These are phyloP conservation scores for Passerina amoena DNA, from an alignment of 2,113 vertebrate species.

Conservation along the genomic window DNA sequence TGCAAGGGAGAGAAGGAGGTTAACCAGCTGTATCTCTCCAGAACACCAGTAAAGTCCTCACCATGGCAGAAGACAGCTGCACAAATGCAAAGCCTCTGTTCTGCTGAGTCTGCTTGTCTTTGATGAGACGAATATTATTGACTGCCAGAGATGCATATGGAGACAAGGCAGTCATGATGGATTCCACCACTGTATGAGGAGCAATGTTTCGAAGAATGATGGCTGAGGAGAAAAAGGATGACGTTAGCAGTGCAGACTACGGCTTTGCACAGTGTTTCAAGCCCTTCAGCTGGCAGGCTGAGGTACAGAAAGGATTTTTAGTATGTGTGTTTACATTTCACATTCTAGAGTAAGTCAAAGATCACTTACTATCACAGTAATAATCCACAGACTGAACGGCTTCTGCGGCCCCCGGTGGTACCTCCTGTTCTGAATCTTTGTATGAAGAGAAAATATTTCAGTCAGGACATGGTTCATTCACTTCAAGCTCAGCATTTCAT, in stretches of 20 bases:
- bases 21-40: not conserved
- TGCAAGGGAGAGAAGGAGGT: not conserved
- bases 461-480: not conserved
- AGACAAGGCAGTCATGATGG: slow-evolving; percentile 90
- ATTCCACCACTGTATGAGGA: slow-evolving; percentile 91
- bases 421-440: slow-evolving; percentile 84
- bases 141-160: slow-evolving; percentile 94
- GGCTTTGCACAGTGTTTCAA: not conserved
- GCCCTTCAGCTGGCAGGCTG: not conserved
- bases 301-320: not conserved
- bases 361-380: slow-evolving; percentile 94
- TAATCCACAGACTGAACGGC: slow-evolving; percentile 89
- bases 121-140: slow-evolving; percentile 97
- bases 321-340: not conserved
- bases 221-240: slow-evolving; percentile 69
- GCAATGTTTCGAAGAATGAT: slow-evolving; percentile 97
- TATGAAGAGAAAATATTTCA: not conserved
- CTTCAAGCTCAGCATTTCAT: not conserved
- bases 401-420: slow-evolving; percentile 83
- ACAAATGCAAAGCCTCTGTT: slow-evolving; percentile 98
- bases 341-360: not conserved
- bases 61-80: slow-evolving; percentile 95
- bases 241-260: not conserved
- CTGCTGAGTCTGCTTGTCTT: slow-evolving; percentile 97
- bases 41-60: slow-evolving; percentile 50